phyloP scores from a whole-genome alignment of 1,140 invertebrate species.

The Saccostrea cuccullata region DNA sequence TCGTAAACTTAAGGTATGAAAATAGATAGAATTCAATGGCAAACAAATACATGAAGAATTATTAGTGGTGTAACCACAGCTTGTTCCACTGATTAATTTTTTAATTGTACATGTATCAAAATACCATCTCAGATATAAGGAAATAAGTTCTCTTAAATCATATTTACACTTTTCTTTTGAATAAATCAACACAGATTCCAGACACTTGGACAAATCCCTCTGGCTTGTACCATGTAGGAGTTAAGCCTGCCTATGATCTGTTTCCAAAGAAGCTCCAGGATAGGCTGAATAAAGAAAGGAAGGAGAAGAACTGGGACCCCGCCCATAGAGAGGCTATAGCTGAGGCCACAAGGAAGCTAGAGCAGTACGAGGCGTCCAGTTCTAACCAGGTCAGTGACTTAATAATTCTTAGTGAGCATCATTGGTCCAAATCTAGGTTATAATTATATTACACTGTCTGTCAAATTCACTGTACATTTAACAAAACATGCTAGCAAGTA shows the following conservation, averaged over 20 bases:
- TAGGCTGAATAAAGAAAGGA: constrained; percentile 88
- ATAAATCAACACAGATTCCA: constrained; percentile 84
- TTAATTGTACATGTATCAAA: no score
- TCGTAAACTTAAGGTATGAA: constrained; percentile 88
- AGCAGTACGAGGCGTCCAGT: constrained; percentile 80
- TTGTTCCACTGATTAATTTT: no score
- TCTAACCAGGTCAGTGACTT: constrained; percentile 59
- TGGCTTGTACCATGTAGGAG: constrained; percentile 88
- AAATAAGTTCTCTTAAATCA: no score
- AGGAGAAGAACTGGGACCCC: constrained; percentile 92
- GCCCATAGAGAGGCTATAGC: constrained; percentile 88
- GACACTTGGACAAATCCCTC: constrained; percentile 89
- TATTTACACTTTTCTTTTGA: no score
- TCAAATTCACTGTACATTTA: no score
- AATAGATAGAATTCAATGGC: no score
- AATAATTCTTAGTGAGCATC: neutral
- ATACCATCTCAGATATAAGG: no score
- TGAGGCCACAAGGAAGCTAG: constrained; percentile 86
- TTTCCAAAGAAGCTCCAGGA: constrained; percentile 90
- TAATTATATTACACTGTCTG: no score
- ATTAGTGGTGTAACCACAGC: no score
- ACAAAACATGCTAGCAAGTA: no score
- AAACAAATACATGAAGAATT: no score
- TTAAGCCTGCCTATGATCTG: constrained; percentile 91
- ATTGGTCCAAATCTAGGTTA: no score